Percentiles rank a stretch among this genome's conserved stretches.
Evolutionary conservation across 2,888 invertebrate genomes (phyloP).

Genomic region (Poecilus cupreus): DNA sequence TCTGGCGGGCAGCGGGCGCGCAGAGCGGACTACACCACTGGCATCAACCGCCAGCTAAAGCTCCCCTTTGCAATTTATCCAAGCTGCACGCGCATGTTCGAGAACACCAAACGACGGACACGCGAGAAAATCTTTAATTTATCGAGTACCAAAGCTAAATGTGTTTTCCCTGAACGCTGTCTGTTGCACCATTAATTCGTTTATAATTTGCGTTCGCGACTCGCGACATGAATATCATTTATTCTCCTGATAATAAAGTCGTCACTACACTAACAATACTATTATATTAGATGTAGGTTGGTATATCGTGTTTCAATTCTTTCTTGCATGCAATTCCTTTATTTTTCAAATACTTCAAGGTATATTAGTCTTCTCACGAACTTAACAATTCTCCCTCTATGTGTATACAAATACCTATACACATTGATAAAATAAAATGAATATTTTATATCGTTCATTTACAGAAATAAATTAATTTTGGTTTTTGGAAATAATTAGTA

Average conservation of each 20-base stretch:
- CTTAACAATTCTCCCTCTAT: too few species aligned
- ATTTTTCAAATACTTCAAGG: too few species aligned
- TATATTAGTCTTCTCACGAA: too few species aligned
- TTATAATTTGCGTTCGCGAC: slow-evolving; percentile 20
- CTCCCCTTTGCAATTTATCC: slow-evolving; percentile 38
- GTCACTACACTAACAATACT: background rate
- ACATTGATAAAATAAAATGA: background rate
- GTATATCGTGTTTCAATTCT: too few species aligned
- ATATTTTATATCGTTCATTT: background rate
- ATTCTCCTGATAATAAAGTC: slow-evolving; percentile 19
- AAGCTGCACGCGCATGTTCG: slow-evolving; percentile 15
- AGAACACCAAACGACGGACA: slow-evolving; percentile 43
- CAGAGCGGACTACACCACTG: background rate
- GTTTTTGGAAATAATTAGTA: background rate
- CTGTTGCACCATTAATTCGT: slow-evolving; percentile 35
- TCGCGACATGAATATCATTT: slow-evolving; percentile 13
- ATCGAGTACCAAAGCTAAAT: slow-evolving; percentile 45
- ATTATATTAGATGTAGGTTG: background rate
- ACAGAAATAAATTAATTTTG: background rate
- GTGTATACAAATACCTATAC: background rate
- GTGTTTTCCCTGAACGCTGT: slow-evolving; percentile 8
- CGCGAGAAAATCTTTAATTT: slow-evolving; percentile 64
- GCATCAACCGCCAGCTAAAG: background rate
- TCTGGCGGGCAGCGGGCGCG: background rate
- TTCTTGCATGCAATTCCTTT: background rate